Evolutionary conservation across 2,113 vertebrate genomes (phyloP).

Genomic region (Gadus macrocephalus): DNA sequence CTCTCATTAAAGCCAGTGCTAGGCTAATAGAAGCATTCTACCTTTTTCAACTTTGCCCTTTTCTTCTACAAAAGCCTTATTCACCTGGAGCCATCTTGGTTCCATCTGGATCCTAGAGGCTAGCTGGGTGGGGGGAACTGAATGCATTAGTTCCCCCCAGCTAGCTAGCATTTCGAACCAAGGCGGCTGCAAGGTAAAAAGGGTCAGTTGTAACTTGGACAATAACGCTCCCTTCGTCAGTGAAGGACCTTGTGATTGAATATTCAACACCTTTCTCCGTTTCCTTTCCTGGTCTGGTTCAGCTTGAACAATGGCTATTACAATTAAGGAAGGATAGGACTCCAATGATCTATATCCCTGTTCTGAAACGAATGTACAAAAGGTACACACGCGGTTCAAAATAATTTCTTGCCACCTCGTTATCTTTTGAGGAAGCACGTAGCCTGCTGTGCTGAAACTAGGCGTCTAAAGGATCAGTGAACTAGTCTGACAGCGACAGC

Average conservation of each 20-base stretch:
- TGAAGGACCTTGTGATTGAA: slow-evolving; percentile 35
- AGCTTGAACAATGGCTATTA: slow-evolving; percentile 37
- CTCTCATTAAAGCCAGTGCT: not conserved
- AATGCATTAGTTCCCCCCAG: too few species aligned
- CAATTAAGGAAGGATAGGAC: not conserved
- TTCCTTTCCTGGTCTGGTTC: slow-evolving; percentile 1
- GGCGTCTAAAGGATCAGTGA: too few species aligned
- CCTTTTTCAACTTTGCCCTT: not conserved
- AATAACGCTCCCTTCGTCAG: slow-evolving; percentile 10
- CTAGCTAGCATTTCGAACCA: too few species aligned
- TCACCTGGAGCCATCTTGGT: too few species aligned
- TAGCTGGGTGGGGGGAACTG: too few species aligned
- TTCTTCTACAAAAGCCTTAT: not conserved
- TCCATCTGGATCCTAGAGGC: too few species aligned
- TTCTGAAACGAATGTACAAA: too few species aligned
- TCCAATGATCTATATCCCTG: not conserved
- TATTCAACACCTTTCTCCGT: slow-evolving; percentile 2
- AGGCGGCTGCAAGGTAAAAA: too few species aligned
- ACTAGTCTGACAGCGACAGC: not conserved
- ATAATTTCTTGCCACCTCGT: too few species aligned
- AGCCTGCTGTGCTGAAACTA: too few species aligned
- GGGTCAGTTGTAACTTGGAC: not conserved
- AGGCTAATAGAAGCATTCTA: not conserved
- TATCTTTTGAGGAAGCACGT: too few species aligned
- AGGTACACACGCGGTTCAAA: too few species aligned